phyloP scores from a whole-genome alignment of 1,140 invertebrate genomes.

The Brachionus paranguensis region DNA sequence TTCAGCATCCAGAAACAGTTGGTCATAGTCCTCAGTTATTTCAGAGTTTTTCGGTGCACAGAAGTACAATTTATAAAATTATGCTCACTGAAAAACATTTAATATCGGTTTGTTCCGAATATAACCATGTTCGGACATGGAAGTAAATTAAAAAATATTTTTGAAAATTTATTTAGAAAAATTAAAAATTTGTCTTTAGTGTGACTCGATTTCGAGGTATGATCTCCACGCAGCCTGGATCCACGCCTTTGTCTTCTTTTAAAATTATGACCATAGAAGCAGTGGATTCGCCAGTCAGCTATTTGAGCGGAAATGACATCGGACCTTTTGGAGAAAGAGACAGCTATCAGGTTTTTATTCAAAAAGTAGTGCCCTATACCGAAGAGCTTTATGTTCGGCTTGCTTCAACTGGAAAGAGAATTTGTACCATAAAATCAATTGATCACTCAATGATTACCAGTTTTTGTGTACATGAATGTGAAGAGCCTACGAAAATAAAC shows the following conservation, averaged over 20 bases:
- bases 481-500: conserved; percentile 80
- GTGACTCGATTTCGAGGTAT: conserved; percentile 84
- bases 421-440: conserved; percentile 86
- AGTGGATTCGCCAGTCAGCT: conserved; percentile 69
- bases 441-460: conserved; percentile 88
- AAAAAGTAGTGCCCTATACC: conserved; percentile 84
- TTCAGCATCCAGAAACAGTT: conserved; percentile 95
- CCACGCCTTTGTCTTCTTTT: conserved; percentile 88
- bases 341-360: conserved; percentile 93
- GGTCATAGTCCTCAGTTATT: conserved; percentile 91
- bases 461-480: conserved; percentile 93
- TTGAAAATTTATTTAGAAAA: neutral
- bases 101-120: conserved; percentile 92
- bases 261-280: conserved; percentile 86
- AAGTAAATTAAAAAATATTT: conserved; percentile 44
- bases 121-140: conserved; percentile 95
- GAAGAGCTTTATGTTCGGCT: conserved; percentile 85
- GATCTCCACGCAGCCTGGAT: conserved; percentile 92
- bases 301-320: conserved; percentile 67
- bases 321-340: conserved; percentile 95
- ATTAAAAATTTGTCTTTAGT: conserved; percentile 45
- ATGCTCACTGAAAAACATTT: conserved; percentile 92
- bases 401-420: conserved; percentile 82
- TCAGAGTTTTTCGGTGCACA: conserved; percentile 95
- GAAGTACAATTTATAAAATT: conserved; percentile 82